Conservation (phyloP, 2,797 vertebrate species). For the Sebastes vulpes region DNA sequence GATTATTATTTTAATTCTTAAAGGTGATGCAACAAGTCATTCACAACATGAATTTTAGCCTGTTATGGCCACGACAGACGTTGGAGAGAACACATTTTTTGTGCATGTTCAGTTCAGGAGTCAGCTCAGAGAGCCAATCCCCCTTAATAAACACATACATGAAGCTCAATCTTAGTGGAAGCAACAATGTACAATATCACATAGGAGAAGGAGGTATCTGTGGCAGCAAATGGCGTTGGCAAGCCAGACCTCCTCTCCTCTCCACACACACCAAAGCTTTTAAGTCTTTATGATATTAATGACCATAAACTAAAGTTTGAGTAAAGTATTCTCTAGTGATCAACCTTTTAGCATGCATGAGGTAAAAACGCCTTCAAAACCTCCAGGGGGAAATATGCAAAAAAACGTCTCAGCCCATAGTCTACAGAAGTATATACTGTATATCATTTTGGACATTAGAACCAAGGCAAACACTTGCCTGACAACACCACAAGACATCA, state of each 20-base stretch:
- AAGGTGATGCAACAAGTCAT: not conserved
- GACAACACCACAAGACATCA: not conserved
- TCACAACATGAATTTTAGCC: accelerated
- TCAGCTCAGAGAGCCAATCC: no score
- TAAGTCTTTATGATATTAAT: not conserved
- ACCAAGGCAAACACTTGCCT: not conserved
- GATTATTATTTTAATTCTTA: not conserved
- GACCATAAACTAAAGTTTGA: not conserved
- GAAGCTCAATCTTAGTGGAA: no score
- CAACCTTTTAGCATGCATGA: accelerated
- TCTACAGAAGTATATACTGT: accelerated
- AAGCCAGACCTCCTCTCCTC: no score
- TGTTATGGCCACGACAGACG: not conserved
- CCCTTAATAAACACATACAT: no score
- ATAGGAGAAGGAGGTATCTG: no score
- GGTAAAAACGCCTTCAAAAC: not conserved
- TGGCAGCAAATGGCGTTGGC: no score
- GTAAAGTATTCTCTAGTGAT: not conserved
- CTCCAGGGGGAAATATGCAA: not conserved
- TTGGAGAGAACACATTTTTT: not conserved
- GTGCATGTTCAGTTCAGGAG: not conserved
- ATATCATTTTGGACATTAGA: not conserved
- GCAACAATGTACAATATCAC: no score
- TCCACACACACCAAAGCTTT: not conserved
- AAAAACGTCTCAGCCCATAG: not conserved